Conservation (phyloP, 2,113 vertebrate genomes). For the Rhineura floridana region DNA sequence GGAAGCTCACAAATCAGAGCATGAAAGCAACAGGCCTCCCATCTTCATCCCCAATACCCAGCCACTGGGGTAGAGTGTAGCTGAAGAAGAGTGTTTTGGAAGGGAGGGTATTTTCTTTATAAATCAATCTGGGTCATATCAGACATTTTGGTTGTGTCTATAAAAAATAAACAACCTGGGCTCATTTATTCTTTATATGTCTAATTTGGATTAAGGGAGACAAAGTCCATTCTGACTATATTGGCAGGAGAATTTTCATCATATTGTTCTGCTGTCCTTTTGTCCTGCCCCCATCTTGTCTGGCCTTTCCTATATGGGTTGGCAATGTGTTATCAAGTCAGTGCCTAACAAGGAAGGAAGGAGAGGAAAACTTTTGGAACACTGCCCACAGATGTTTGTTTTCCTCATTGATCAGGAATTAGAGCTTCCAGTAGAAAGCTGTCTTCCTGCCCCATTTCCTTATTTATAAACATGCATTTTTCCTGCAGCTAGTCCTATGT, state of each 20-base stretch:
- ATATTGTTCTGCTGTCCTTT: not conserved
- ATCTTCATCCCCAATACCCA: no score
- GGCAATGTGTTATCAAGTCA: conserved; percentile 48
- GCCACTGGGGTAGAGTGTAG: not conserved
- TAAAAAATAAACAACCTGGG: not conserved
- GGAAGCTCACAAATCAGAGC: no score
- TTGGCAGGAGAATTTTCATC: accelerated
- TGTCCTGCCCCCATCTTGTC: not conserved
- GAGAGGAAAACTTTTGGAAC: conserved; percentile 22
- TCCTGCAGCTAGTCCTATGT: not conserved
- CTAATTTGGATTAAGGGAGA: not conserved
- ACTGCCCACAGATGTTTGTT: conserved; percentile 11
- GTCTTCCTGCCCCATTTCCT: not conserved
- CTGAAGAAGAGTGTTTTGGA: not conserved
- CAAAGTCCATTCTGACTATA: accelerated
- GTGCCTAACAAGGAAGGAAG: conserved; percentile 39
- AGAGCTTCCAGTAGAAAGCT: accelerated
- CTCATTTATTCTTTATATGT: not conserved
- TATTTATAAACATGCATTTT: accelerated
- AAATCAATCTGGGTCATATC: accelerated
- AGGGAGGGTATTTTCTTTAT: not conserved
- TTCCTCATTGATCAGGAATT: not conserved
- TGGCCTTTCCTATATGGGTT: conserved; percentile 25
- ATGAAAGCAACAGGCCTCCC: no score
- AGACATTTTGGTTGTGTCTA: accelerated